Evolutionary conservation across 2,888 invertebrate genomes (phyloP).

Genomic region (Acanthopleura granulata): DNA sequence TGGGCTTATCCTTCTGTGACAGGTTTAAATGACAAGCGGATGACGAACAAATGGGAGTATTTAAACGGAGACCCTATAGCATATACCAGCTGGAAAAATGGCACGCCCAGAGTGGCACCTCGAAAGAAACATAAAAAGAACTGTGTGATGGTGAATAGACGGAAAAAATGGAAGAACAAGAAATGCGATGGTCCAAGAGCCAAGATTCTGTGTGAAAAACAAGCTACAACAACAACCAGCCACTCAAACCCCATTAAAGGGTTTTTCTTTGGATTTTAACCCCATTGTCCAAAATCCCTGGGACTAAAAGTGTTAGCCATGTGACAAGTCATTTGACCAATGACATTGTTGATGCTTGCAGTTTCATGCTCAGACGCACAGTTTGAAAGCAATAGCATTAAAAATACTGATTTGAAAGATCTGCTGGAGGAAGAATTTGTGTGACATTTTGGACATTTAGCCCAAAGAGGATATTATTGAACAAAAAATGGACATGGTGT

Average conservation of each 20-base stretch:
- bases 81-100: constrained; percentile 58
- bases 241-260: neutral
- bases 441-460: too few species aligned
- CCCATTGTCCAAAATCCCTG: neutral
- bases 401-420: too few species aligned
- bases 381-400: too few species aligned
- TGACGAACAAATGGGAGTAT: constrained; percentile 56
- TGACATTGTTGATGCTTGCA: too few species aligned
- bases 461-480: too few species aligned
- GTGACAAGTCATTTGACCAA: too few species aligned
- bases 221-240: neutral
- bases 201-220: constrained; percentile 52
- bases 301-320: too few species aligned
- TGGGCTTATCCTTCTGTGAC: constrained; percentile 24
- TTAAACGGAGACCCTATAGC: constrained; percentile 48
- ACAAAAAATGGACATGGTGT: too few species aligned
- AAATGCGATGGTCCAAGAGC: constrained; percentile 59
- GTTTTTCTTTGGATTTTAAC: constrained; percentile 20
- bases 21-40: constrained; percentile 62
- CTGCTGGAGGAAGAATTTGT: too few species aligned
- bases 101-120: constrained; percentile 47
- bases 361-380: too few species aligned
- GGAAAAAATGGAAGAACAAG: constrained; percentile 61
- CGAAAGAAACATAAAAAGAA: constrained; percentile 50
- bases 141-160: constrained; percentile 62